These are phyloP conservation scores for Amiota mariae DNA, from an alignment of 2,888 invertebrate species.

Conservation along the genomic window DNA sequence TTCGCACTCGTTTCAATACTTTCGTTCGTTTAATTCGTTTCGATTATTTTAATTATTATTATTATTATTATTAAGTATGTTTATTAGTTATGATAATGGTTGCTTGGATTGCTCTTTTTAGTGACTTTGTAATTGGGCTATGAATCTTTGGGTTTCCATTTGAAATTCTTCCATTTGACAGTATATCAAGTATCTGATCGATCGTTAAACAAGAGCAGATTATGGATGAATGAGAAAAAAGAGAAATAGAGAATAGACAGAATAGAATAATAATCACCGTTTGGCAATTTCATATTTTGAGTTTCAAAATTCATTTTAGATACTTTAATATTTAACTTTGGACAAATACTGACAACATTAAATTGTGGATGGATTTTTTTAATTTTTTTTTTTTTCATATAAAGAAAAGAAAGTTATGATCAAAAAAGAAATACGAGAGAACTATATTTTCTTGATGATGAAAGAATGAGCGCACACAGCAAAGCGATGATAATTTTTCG, in stretches of 20 bases:
- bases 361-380: background rate
- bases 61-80: background rate
- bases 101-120: constrained; percentile 40
- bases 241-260: constrained; percentile 46
- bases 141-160: constrained; percentile 81
- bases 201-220: constrained; percentile 27
- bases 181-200: constrained; percentile 84
- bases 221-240: constrained; percentile 53
- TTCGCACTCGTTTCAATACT: constrained; percentile 32
- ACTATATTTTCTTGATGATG: background rate
- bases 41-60: background rate
- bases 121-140: constrained; percentile 68
- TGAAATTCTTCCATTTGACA: constrained; percentile 89
- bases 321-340: background rate
- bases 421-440: no score
- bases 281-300: constrained; percentile 51
- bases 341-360: constrained; percentile 14
- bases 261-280: constrained; percentile 42
- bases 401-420: no score
- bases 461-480: constrained; percentile 9
- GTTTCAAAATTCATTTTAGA: constrained; percentile 40
- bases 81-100: background rate
- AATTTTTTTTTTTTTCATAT: background rate
- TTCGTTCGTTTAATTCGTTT: constrained; percentile 4
- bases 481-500: constrained; percentile 14